Evolutionary conservation across 1,140 invertebrate genomes (phyloP).

Genomic region (Drosophila simulans): DNA sequence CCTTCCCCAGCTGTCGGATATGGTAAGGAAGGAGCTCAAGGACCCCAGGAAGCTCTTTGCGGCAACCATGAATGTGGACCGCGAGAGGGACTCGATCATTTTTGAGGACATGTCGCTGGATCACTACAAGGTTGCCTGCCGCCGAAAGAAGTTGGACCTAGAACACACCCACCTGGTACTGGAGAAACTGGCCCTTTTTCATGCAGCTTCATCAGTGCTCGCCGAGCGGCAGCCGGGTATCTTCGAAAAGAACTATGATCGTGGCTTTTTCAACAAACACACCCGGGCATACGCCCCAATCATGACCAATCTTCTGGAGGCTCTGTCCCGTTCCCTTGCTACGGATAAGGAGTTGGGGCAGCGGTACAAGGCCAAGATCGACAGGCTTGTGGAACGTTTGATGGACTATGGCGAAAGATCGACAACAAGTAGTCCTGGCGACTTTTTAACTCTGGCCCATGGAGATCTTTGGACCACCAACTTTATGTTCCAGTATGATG

Average conservation of each 20-base stretch:
- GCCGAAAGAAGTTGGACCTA: slow-evolving; percentile 85
- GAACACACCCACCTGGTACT: slow-evolving; percentile 85
- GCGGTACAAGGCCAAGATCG: slow-evolving; percentile 56
- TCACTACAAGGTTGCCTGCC: slow-evolving; percentile 85
- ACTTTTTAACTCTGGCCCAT: slow-evolving; percentile 87
- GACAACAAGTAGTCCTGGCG: slow-evolving; percentile 69
- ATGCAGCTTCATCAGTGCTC: slow-evolving; percentile 80
- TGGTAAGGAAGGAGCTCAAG: slow-evolving; percentile 44
- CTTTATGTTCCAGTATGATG: slow-evolving; percentile 87
- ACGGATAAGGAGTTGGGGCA: slow-evolving; percentile 29
- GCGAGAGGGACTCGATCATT: slow-evolving; percentile 53
- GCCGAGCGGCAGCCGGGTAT: slow-evolving; percentile 51
- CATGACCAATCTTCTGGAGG: slow-evolving; percentile 48
- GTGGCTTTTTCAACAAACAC: slow-evolving; percentile 63
- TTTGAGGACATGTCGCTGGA: slow-evolving; percentile 83
- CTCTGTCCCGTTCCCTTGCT: slow-evolving; percentile 44
- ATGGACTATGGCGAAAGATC: slow-evolving; percentile 62
- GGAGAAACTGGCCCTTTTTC: slow-evolving; percentile 86
- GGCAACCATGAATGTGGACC: slow-evolving; percentile 67
- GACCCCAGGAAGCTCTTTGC: slow-evolving; percentile 71
- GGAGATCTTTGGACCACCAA: slow-evolving; percentile 89
- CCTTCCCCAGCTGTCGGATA: slow-evolving; percentile 54
- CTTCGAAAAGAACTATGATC: slow-evolving; percentile 59
- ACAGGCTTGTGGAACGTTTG: slow-evolving; percentile 32
- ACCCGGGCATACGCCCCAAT: slow-evolving; percentile 52